phyloP scores from a whole-genome alignment of 2,888 invertebrate species.

The Pycnomerus fuliginosus region DNA sequence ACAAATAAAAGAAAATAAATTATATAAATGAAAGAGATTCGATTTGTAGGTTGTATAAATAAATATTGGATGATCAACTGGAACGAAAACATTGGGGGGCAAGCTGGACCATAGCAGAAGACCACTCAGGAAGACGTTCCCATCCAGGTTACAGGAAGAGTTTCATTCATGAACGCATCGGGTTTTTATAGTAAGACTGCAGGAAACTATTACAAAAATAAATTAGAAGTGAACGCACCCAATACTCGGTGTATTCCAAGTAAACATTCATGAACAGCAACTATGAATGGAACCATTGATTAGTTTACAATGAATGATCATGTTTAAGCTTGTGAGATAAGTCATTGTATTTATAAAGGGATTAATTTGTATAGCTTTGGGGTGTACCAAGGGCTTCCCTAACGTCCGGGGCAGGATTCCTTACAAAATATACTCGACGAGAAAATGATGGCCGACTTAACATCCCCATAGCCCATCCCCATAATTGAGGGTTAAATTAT shows the following conservation, averaged over 20 bases:
- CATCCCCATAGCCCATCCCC: conserved; percentile 34
- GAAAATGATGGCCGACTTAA: conserved; percentile 44
- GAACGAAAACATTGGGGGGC: too few relatives aligned
- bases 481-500: conserved; percentile 38
- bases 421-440: conserved; percentile 28
- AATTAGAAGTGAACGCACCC: conserved; percentile 37
- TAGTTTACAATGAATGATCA: conserved; percentile 45
- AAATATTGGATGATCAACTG: too few relatives aligned
- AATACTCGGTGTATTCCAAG: conserved; percentile 34
- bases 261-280: conserved; percentile 41
- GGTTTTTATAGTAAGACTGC: conserved; percentile 30
- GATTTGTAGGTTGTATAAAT: too few relatives aligned
- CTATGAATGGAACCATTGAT: conserved; percentile 47
- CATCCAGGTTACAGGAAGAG: background rate
- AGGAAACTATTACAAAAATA: conserved; percentile 37
- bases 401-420: conserved; percentile 24
- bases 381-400: conserved; percentile 16
- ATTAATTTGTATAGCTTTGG: conserved; percentile 12
- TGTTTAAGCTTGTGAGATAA: conserved; percentile 35
- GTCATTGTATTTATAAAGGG: conserved; percentile 18
- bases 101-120: background rate
- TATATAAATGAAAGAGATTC: too few relatives aligned
- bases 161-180: conserved; percentile 21
- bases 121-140: background rate
- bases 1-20: too few relatives aligned